These are phyloP conservation scores for Elephantulus edwardii DNA, from an alignment of 2,113 vertebrate species.

Conservation along the genomic window DNA sequence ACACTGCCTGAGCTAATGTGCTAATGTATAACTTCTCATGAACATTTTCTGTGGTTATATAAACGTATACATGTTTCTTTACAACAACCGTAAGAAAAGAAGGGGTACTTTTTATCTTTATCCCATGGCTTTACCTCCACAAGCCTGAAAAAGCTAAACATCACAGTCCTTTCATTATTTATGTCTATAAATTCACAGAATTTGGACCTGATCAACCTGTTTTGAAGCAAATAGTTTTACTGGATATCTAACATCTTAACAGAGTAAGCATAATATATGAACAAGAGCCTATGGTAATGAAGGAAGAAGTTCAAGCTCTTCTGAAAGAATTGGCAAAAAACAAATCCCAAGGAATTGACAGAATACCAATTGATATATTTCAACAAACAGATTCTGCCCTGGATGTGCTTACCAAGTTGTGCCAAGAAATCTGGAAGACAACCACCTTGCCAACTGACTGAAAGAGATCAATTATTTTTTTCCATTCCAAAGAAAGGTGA, in stretches of 20 bases:
- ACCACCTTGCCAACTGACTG: too few species aligned
- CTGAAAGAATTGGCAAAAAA: too few species aligned
- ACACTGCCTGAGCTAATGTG: not conserved
- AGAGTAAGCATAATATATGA: too few species aligned
- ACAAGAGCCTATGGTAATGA: too few species aligned
- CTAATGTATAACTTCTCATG: constrained; percentile 39
- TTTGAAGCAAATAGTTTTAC: constrained; percentile 2
- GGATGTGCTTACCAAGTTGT: too few species aligned
- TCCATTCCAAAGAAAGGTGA: too few species aligned
- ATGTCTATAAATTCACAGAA: constrained; percentile 29
- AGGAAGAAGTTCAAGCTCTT: too few species aligned
- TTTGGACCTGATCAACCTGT: not conserved
- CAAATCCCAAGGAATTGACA: too few species aligned
- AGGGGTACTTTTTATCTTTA: constrained; percentile 75
- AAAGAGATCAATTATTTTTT: too few species aligned
- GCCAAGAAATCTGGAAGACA: too few species aligned
- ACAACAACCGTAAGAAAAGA: constrained; percentile 56
- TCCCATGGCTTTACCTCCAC: constrained; percentile 17
- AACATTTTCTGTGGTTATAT: not conserved
- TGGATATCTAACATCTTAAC: not conserved
- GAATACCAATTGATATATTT: too few species aligned
- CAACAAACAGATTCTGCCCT: too few species aligned
- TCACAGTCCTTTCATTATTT: not conserved
- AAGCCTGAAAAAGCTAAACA: constrained; percentile 45
- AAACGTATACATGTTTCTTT: constrained; percentile 59